Percentiles rank a stretch among this genome's conserved stretches.
Evolutionary conservation across 2,888 invertebrate genomes (phyloP).

Genomic region (Sarcophaga subvicina): DNA sequence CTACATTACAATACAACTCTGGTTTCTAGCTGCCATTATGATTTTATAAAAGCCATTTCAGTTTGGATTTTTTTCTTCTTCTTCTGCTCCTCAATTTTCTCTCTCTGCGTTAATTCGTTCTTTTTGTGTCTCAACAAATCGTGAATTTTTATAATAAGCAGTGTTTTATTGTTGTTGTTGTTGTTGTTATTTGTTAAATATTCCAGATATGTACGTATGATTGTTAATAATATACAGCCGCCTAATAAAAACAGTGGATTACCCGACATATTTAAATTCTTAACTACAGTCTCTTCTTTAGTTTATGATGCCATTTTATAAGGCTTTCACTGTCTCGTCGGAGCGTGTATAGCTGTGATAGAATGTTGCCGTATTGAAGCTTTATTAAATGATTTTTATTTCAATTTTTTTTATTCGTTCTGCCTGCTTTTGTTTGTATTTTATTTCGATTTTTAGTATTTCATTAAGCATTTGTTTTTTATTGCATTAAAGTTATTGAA

Average conservation of each 20-base stretch:
- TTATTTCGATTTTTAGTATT: constrained; percentile 12
- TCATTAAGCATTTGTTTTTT: constrained; percentile 51
- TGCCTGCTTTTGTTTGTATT: neutral
- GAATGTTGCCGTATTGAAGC: constrained; percentile 33
- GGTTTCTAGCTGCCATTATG: constrained; percentile 81
- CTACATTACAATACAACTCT: constrained; percentile 71
- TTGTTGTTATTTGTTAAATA: constrained; percentile 69
- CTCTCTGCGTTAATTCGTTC: no score
- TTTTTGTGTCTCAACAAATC: constrained; percentile 72
- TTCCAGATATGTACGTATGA: constrained; percentile 50
- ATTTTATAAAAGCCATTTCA: constrained; percentile 80
- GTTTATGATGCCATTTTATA: no score
- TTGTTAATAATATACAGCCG: constrained; percentile 21
- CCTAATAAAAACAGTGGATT: neutral
- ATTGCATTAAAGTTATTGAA: constrained; percentile 53
- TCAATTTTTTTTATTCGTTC: neutral
- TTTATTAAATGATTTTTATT: constrained; percentile 38
- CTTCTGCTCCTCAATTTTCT: neutral
- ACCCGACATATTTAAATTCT: no score
- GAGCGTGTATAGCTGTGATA: neutral
- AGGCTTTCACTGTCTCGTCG: no score
- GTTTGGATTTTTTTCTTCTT: constrained; percentile 2
- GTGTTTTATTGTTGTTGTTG: constrained; percentile 79
- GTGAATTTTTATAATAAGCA: constrained; percentile 81
- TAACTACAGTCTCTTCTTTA: no score